phyloP scores from a whole-genome alignment of 53 echinoderm and acorn worm genomes.

The Hippasteria phrygiana region DNA sequence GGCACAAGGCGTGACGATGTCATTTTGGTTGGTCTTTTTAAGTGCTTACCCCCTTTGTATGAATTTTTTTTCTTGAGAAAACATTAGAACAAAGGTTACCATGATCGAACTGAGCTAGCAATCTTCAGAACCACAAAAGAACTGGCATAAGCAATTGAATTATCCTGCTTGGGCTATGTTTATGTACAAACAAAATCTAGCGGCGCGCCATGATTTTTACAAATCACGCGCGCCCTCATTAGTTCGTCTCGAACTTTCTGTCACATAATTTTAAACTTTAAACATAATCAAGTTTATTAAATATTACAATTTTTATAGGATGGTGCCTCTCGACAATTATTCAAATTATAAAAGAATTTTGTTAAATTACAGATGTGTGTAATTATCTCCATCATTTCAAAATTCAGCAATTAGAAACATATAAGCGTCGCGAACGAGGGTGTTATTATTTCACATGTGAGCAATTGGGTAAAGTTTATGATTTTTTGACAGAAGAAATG shows the following conservation, averaged over 20 bases:
- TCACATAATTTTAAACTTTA: neutral
- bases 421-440: slow-evolving; percentile 3
- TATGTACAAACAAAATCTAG: too few relatives aligned
- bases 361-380: neutral
- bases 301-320: neutral
- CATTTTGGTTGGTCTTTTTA: too few relatives aligned
- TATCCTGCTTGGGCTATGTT: neutral
- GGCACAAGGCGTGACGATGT: too few relatives aligned
- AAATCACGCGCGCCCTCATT: neutral
- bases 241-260: neutral
- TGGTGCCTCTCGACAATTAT: too few relatives aligned
- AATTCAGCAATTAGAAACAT: too few relatives aligned
- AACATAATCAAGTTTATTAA: neutral
- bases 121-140: neutral
- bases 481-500: slow-evolving; percentile 47
- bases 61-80: neutral
- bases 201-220: neutral
- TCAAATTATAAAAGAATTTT: neutral
- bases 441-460: neutral
- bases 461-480: too few relatives aligned
- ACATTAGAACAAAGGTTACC: neutral
- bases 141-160: neutral
- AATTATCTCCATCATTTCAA: neutral
- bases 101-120: neutral
- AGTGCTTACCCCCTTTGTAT: neutral